These are phyloP conservation scores for Sipha flava DNA, from an alignment of 1,140 invertebrate species.

Conservation along the genomic window DNA sequence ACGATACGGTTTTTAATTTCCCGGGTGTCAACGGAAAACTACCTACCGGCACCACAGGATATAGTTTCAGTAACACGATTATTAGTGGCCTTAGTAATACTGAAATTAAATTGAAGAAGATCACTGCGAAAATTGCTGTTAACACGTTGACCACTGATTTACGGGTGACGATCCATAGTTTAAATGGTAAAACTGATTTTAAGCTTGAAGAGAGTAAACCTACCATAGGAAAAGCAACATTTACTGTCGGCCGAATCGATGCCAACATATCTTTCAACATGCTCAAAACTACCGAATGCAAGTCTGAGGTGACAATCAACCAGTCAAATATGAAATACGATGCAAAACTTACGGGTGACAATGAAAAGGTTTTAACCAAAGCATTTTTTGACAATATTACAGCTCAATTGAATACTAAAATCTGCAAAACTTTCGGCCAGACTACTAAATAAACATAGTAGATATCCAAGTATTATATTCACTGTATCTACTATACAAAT, in stretches of 20 bases:
- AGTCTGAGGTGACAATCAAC: neutral
- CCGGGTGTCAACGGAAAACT: neutral
- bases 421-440: neutral
- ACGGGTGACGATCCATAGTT: neutral
- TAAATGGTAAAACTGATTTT: neutral
- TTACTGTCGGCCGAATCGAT: neutral
- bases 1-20: neutral
- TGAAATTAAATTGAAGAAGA: constrained; percentile 2
- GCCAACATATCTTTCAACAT: neutral
- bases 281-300: neutral
- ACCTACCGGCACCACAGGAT: neutral
- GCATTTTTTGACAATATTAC: neutral
- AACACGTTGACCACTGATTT: neutral
- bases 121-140: neutral
- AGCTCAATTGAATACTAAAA: neutral
- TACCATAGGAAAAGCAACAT: neutral
- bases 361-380: neutral
- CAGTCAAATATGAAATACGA: neutral
- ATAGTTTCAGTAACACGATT: neutral
- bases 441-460: too few relatives aligned
- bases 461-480: too few relatives aligned
- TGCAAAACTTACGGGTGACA: neutral
- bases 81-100: neutral
- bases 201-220: constrained; percentile 1
- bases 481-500: too few relatives aligned